Conservation (phyloP, 2,113 vertebrate species). For the Pteronura brasiliensis region DNA sequence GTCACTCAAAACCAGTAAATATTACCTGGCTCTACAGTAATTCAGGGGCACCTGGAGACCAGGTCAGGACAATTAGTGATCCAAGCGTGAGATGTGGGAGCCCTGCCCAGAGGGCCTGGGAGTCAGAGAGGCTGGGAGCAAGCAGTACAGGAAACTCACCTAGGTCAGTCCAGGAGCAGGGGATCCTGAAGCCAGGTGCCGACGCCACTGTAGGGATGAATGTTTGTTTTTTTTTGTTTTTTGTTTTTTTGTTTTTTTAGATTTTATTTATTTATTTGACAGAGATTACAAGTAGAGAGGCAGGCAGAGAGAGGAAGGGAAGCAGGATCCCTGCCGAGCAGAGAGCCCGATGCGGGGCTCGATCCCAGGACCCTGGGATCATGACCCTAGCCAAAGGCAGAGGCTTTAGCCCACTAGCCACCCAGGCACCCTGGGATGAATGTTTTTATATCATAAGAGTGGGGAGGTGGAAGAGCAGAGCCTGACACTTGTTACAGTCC, state of each 20-base stretch:
- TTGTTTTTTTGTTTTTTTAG: too few relatives aligned
- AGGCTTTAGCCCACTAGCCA: too few relatives aligned
- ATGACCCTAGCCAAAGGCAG: too few relatives aligned
- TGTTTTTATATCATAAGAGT: neutral
- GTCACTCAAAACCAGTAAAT: neutral
- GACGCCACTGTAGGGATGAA: neutral
- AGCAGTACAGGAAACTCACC: neutral
- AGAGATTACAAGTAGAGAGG: too few relatives aligned
- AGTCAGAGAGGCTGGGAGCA: neutral
- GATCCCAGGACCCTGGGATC: too few relatives aligned
- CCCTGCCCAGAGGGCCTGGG: neutral
- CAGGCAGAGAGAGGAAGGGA: too few relatives aligned
- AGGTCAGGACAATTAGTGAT: neutral
- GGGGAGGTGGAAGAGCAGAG: neutral
- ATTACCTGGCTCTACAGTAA: neutral
- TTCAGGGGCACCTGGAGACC: neutral
- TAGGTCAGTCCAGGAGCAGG: neutral
- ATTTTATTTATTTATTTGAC: too few relatives aligned
- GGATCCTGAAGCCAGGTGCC: neutral
- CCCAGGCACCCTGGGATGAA: too few relatives aligned
- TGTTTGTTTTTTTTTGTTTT: too few relatives aligned
- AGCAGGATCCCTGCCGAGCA: too few relatives aligned
- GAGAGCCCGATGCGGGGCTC: too few relatives aligned
- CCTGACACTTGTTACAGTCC: neutral
- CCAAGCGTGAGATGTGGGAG: neutral